These are phyloP conservation scores for Anguilla megastoma DNA, from an alignment of 2,797 vertebrate species.

Conservation along the genomic window DNA sequence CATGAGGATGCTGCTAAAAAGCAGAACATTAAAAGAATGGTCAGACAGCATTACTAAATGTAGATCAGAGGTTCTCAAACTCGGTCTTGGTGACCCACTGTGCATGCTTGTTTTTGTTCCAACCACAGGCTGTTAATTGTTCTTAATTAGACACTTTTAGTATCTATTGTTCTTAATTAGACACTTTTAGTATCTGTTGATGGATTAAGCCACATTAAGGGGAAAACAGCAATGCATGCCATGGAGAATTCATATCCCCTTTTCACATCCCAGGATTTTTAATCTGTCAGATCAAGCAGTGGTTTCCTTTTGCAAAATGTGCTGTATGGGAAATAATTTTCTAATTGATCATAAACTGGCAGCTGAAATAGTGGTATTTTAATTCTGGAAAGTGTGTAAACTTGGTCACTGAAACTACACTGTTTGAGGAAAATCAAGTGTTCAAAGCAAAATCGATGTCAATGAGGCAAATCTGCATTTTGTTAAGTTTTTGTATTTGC, in stretches of 20 bases:
- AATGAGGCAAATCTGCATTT: no score
- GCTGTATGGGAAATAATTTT: neutral
- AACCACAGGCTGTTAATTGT: neutral
- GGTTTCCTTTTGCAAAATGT: neutral
- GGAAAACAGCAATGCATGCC: neutral
- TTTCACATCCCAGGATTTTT: neutral
- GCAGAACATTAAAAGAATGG: neutral
- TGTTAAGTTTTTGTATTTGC: no score
- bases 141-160: slow-evolving; percentile 5
- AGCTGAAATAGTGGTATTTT: neutral
- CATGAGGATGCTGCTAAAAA: neutral
- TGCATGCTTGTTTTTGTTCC: neutral
- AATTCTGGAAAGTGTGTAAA: neutral
- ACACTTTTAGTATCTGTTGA: slow-evolving; percentile 4
- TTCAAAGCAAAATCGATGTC: no score
- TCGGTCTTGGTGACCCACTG: neutral
- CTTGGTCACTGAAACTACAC: no score
- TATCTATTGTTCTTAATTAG: slow-evolving; percentile 7
- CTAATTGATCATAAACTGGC: neutral
- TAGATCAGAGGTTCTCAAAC: neutral
- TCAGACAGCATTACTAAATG: neutral
- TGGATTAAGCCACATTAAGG: neutral
- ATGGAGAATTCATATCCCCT: neutral
- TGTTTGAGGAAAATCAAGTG: no score
- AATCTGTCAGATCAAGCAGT: neutral